phyloP scores from a whole-genome alignment of 2,888 invertebrate species.

The Synanthedon myopaeformis region DNA sequence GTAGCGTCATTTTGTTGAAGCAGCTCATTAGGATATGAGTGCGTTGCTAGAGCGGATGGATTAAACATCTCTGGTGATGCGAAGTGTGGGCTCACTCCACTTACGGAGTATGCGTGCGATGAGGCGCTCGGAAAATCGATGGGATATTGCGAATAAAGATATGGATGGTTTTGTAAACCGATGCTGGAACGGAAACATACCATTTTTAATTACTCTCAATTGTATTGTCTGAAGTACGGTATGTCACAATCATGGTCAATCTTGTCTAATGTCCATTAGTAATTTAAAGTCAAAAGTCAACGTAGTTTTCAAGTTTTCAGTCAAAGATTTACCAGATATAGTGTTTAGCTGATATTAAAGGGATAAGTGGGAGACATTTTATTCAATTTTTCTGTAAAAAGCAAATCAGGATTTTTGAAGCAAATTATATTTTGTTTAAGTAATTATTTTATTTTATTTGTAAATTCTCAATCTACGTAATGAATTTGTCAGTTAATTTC shows the following conservation, averaged over 20 bases:
- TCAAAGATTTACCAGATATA: no score
- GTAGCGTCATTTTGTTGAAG: constrained; percentile 55
- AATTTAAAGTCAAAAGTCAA: no score
- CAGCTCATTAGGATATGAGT: constrained; percentile 51
- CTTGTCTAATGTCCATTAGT: no score
- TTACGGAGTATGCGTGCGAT: constrained; percentile 66
- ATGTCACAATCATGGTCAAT: neutral
- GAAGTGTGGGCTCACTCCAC: constrained; percentile 62
- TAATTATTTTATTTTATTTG: no score
- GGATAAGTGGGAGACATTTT: no score
- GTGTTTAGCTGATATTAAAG: no score
- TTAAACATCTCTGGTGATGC: constrained; percentile 61
- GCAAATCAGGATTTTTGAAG: no score
- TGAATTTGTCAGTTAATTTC: no score
- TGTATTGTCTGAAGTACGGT: constrained; percentile 1
- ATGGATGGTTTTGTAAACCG: constrained; percentile 64
- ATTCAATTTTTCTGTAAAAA: no score
- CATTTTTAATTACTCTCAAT: neutral
- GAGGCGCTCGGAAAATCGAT: constrained; percentile 68
- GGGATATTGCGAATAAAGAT: constrained; percentile 67
- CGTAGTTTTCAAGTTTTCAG: no score
- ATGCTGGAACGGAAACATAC: constrained; percentile 57
- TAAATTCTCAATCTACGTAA: no score
- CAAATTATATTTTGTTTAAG: no score
- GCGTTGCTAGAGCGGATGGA: constrained; percentile 48